Evolutionary conservation across 2,888 invertebrate genomes (phyloP), one percentile per base, ranked within the genome.

Genomic region (Malthinus flaveolus): DNA sequence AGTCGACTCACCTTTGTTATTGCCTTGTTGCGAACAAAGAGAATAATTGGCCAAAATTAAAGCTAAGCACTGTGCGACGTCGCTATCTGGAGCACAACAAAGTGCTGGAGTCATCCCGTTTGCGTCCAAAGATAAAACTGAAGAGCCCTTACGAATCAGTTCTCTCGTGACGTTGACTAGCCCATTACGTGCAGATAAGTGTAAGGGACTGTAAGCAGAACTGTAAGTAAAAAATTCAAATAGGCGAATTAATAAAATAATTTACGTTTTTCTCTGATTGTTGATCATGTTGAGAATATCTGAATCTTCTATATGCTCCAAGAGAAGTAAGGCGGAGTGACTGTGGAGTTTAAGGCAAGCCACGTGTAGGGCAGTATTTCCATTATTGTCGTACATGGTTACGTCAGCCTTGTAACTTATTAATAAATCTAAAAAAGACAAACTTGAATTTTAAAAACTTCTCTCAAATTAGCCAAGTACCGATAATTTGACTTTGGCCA

Each of bases 101-200:
- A 87, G 73, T 2, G 85, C 85, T n/a, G 87, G 86, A 1, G 85
- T 85, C 63, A 84, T 76, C 36, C 86, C 86, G 63, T 82, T 81
- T 34, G 79, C 78, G 71, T 87, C 87, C 3, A 82, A 78, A 0
- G 82, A 81, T 48, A 81, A 73, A 1, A 86, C 82, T 52, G 83
- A 84, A 36, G 85, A 84, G 2, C 85, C 85, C 68, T 83, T 82
- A 63, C 78, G 76, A 32, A 87, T 77, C 57, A 87, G 77, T 66
- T 82, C 80, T 64, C 83, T 79, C 0, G 85, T 85, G 1, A 85
- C 84, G 34, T 82, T 80, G 6, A 84, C 83, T 56, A 87, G 73
- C 4, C 87, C 87, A 69, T 85, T 83, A 59, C 81, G 79, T 2
- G 86, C 84, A 32, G 86, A 82, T 61, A 87, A 76, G 74, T 87